Conservation (phyloP, 2,113 vertebrate genomes). For the Trogon surrucura region DNA sequence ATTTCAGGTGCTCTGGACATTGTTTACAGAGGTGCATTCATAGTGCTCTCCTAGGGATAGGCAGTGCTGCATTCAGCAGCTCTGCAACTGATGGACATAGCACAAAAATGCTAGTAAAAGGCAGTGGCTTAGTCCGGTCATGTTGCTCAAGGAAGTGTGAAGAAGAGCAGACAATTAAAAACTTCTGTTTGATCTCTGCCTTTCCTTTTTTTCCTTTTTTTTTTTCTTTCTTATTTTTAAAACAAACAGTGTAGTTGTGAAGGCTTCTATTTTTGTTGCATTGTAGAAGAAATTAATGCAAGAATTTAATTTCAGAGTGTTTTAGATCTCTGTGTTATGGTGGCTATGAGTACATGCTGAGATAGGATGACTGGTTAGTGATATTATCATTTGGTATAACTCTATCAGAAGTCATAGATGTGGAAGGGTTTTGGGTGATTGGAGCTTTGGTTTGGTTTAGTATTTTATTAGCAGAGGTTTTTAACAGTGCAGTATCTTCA, state of each 20-base stretch:
- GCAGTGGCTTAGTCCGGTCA: not conserved
- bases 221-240: not conserved
- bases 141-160: not conserved
- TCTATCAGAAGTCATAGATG: not conserved
- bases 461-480: not conserved
- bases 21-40: not conserved
- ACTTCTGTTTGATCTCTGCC: not conserved
- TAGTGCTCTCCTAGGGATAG: rapidly evolving
- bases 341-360: not conserved
- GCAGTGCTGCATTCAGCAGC: not conserved
- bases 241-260: not conserved
- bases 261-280: not conserved
- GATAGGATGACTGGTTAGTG: not conserved
- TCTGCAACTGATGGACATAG: rapidly evolving
- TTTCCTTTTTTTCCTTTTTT: not conserved
- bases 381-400: not conserved
- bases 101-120: not conserved
- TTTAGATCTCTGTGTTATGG: not conserved
- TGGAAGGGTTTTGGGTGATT: not conserved
- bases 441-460: not conserved
- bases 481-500: not conserved
- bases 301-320: not conserved
- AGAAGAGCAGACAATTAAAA: not conserved
- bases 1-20: not conserved
- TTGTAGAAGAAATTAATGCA: not conserved